Percentiles rank a stretch among this genome's conserved stretches.
Evolutionary conservation across 2,888 invertebrate species (phyloP).

Genomic region (Esperia sulphurella): DNA sequence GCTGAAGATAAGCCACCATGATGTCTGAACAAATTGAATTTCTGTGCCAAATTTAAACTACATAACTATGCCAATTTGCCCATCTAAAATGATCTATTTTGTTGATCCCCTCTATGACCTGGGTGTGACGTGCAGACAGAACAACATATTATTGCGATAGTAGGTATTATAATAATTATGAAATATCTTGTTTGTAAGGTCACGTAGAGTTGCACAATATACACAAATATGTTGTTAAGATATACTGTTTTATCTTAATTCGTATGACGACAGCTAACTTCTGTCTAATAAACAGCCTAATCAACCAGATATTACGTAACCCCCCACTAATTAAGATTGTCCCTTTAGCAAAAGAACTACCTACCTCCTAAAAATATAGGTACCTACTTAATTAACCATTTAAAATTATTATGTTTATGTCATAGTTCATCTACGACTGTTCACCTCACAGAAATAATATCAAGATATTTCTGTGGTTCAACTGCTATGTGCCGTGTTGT

Average conservation of each 20-base stretch:
- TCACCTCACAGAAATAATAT: too few relatives aligned
- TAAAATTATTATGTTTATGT: too few relatives aligned
- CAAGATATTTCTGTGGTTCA: too few relatives aligned
- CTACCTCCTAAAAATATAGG: too few relatives aligned
- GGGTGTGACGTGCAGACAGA: background rate
- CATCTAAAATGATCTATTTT: background rate
- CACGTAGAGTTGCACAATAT: background rate
- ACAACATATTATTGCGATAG: conserved; percentile 1
- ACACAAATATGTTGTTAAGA: background rate
- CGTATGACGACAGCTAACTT: background rate
- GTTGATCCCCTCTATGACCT: background rate
- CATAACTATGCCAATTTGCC: background rate
- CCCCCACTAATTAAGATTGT: too few relatives aligned
- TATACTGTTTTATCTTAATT: background rate
- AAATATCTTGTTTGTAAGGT: conserved; percentile 1
- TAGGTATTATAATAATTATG: background rate
- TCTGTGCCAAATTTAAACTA: background rate
- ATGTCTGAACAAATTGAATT: too few relatives aligned
- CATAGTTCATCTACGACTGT: too few relatives aligned
- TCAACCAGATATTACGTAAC: too few relatives aligned
- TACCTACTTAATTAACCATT: too few relatives aligned
- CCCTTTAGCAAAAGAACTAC: too few relatives aligned
- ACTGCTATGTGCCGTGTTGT: too few relatives aligned
- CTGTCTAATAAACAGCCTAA: background rate
- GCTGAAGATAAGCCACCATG: too few relatives aligned